Base-by-base conservation (phyloP, 2,888 invertebrate species). In the Nemurella pictetii region DNA sequence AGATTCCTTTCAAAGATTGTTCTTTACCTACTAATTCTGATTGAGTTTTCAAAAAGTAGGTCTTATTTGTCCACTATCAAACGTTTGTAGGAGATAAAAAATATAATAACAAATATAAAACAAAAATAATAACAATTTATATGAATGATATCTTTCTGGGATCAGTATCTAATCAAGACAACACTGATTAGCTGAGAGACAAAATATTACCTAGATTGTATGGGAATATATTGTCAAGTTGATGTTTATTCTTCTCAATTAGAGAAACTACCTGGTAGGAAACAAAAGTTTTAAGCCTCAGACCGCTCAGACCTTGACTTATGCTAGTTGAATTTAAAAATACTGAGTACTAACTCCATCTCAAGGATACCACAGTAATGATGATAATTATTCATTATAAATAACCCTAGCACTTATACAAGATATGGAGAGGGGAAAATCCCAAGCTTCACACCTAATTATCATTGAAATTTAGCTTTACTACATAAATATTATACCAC, bases 381-480 rank as follows among this genome's bases (percentile, higher is more conserved):
- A 81, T 81, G 25, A 81, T 81, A 35, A 81, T 36, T 81, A 80
- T 80, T 80, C 80, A 80, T 80, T 80, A 30, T 80, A 80, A 28
- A 80, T 80, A 30, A 80, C 30, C 20, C 80, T 30, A 30, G 77
- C n/a, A 27, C 77, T 26, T 27, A 36, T 27, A 77, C 26, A 26
- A 30, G 15, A 25, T 77, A 28, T 28, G 26, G 77, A n/a, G n/a
- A n/a, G n/a, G n/a, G n/a, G n/a, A 77, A 74, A 27, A 77, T 77
- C 3, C 28, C 77, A n/a, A 35, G 35, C 12, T 35, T 20, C 74
- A 5, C 74, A 26, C 28, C 77, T 25, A 27, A 77, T 77, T 77
- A 77, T 28, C 27, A 77, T 28, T 26, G n/a, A n/a, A n/a, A n/a
- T n/a, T n/a, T n/a, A n/a, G n/a, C n/a, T n/a, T n/a, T n/a, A n/a